These are phyloP conservation scores for Nudaria mundana DNA, from an alignment of 2,888 invertebrate genomes.

Conservation along the genomic window DNA sequence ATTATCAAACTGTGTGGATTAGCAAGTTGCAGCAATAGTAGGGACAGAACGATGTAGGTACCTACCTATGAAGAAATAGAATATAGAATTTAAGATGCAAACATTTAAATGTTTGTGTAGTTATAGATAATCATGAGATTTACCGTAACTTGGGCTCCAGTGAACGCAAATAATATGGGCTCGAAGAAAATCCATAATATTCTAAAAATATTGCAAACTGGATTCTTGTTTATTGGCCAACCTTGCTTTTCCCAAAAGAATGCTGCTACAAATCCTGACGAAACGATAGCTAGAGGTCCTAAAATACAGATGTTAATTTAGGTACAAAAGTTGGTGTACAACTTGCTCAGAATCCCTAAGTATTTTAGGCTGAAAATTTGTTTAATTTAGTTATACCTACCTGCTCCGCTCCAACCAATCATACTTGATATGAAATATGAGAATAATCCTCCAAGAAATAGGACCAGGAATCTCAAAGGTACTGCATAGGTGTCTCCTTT, in stretches of 20 bases:
- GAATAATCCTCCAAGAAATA: constrained; percentile 87
- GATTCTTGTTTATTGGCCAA: constrained; percentile 88
- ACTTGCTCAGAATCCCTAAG: background rate
- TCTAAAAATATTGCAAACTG: constrained; percentile 87
- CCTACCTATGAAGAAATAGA: no score
- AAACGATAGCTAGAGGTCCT: constrained; percentile 87
- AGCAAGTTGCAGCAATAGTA: no score
- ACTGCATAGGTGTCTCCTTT: constrained; percentile 85
- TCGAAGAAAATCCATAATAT: constrained; percentile 94
- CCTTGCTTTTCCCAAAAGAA: constrained; percentile 87
- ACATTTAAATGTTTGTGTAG: no score
- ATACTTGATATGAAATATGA: constrained; percentile 88
- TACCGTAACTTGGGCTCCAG: constrained; percentile 91
- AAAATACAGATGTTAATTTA: no score
- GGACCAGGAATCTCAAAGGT: constrained; percentile 84
- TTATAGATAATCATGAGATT: no score
- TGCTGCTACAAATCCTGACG: constrained; percentile 87
- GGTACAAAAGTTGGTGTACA: constrained; percentile 1
- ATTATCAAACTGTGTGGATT: no score
- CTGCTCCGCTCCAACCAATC: constrained; percentile 83
- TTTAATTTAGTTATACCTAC: constrained; percentile 42
- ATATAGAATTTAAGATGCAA: no score
- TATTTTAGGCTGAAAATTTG: background rate
- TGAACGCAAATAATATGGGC: constrained; percentile 92
- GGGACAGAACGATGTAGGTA: no score